Conservation (phyloP, 1,140 invertebrate genomes). For the Meteorus sp. region DNA sequence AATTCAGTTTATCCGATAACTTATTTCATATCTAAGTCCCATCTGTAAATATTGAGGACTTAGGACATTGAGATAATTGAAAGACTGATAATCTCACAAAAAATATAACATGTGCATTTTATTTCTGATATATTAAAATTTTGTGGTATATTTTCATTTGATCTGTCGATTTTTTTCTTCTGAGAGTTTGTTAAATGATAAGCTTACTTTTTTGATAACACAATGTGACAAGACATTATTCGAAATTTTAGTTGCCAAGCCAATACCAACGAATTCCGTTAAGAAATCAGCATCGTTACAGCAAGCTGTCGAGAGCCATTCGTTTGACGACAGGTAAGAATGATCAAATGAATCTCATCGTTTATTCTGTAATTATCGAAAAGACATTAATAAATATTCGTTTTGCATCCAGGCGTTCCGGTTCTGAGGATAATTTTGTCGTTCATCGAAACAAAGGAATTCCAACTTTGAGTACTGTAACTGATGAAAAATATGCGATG, state of each 20-base stretch:
- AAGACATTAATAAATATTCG: not conserved
- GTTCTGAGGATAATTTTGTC: conserved; percentile 71
- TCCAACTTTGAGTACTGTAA: conserved; percentile 74
- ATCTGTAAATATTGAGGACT: too few relatives aligned
- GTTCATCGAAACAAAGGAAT: conserved; percentile 78
- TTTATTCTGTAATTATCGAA: conserved; percentile 12
- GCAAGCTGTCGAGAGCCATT: conserved; percentile 53
- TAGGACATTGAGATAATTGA: too few relatives aligned
- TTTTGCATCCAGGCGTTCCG: conserved; percentile 38
- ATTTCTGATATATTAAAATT: conserved; percentile 17
- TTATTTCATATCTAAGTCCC: too few relatives aligned
- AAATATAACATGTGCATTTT: conserved; percentile 5
- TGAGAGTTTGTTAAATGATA: conserved; percentile 14
- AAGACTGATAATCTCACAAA: too few relatives aligned
- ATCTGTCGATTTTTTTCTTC: conserved; percentile 8
- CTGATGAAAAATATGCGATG: conserved; percentile 54
- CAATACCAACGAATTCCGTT: conserved; percentile 45
- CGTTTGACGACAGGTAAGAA: conserved; percentile 53
- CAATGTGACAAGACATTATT: conserved; percentile 8
- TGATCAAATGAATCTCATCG: not conserved
- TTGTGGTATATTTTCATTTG: not conserved
- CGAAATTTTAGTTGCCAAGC: conserved; percentile 54
- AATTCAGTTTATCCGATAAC: too few relatives aligned
- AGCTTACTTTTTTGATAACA: not conserved
- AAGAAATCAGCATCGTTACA: conserved; percentile 59